Percentiles rank a stretch among this genome's conserved stretches.
Conservation (phyloP, 2,797 vertebrate genomes). For the Taenioides sp. region DNA sequence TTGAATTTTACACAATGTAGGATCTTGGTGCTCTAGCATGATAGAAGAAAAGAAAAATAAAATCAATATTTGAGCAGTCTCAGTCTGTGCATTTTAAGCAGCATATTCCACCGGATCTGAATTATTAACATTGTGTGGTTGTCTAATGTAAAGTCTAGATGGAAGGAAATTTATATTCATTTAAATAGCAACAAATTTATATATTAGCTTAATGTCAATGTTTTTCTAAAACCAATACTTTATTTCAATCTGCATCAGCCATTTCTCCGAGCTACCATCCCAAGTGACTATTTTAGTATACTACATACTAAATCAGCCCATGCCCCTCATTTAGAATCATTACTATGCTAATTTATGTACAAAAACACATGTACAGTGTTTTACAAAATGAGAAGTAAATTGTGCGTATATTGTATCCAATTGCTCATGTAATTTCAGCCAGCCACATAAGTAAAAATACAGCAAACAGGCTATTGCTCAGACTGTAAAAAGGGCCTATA, state of each 20-base stretch:
- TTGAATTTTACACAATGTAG: constrained; percentile 39
- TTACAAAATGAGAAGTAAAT: constrained; percentile 44
- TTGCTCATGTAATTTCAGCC: neutral
- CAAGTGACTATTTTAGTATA: constrained; percentile 64
- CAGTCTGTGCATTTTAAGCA: constrained; percentile 85
- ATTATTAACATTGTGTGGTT: constrained; percentile 81
- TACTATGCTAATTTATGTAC: constrained; percentile 66
- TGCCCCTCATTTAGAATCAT: constrained; percentile 57
- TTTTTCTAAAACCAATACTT: constrained; percentile 23
- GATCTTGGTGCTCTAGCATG: constrained; percentile 52
- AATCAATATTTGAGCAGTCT: constrained; percentile 91
- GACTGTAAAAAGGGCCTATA: neutral
- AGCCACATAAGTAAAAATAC: neutral
- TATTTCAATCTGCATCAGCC: constrained; percentile 39
- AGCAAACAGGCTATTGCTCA: neutral
- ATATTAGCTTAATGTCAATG: constrained; percentile 7
- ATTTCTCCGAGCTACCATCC: constrained; percentile 50
- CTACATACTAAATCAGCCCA: constrained; percentile 65
- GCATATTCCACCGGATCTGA: constrained; percentile 66
- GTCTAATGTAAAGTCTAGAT: constrained; percentile 29
- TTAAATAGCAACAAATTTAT: neutral
- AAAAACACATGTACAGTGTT: constrained; percentile 40
- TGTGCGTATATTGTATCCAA: neutral
- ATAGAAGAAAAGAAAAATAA: constrained; percentile 66
- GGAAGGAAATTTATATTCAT: too few relatives aligned